A percentile compares a stretch with the other conserved stretches of the same genome.
Evolutionary conservation across 2,113 vertebrate species (phyloP).

Genomic region (Enhydra lutris): DNA sequence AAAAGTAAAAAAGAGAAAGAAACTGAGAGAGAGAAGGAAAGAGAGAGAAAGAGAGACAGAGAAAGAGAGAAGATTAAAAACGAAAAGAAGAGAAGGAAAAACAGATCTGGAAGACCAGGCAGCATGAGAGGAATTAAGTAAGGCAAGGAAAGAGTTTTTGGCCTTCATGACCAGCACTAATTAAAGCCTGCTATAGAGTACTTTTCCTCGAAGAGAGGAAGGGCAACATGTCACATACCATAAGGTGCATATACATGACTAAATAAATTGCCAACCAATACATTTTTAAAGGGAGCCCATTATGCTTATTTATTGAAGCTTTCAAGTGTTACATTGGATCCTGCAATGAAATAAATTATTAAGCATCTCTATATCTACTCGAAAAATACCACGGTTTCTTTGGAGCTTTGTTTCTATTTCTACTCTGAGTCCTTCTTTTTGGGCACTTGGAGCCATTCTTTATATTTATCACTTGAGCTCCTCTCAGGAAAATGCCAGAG

Average conservation of each 20-base stretch:
- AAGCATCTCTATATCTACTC: conserved; percentile 62
- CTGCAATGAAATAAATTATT: conserved; percentile 74
- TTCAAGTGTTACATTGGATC: conserved; percentile 62
- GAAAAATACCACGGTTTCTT: conserved; percentile 49
- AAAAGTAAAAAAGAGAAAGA: not conserved
- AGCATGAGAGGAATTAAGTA: not conserved
- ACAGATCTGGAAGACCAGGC: not conserved
- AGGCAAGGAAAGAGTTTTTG: not conserved
- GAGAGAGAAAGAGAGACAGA: too few relatives aligned
- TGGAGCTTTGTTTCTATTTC: conserved; percentile 8
- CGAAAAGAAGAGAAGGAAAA: not conserved
- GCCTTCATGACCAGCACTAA: conserved; percentile 11
- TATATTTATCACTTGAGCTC: not conserved
- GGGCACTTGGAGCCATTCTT: not conserved
- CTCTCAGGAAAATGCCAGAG: not conserved
- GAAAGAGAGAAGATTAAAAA: not conserved
- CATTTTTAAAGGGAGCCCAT: conserved; percentile 74
- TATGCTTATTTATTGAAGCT: conserved; percentile 75
- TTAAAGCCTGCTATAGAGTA: conserved; percentile 10
- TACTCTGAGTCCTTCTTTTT: not conserved
- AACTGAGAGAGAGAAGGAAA: not conserved
- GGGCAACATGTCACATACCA: conserved; percentile 56
- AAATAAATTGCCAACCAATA: conserved; percentile 77
- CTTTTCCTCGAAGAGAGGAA: conserved; percentile 62
- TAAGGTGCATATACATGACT: conserved; percentile 61